phyloP scores from a whole-genome alignment of 2,888 invertebrate species.

The Pammene aurita region DNA sequence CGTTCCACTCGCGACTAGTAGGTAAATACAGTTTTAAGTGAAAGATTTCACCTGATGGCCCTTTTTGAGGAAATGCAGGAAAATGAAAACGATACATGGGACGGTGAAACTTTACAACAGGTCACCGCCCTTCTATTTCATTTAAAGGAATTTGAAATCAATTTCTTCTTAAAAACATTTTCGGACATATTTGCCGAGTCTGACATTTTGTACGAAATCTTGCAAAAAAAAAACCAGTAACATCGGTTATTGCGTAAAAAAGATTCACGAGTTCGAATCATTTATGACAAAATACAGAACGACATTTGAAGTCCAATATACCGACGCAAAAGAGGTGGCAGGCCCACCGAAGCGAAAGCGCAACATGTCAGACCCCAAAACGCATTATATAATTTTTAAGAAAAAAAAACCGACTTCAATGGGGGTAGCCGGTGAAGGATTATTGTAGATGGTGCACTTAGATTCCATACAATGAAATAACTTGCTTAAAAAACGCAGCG shows the following conservation, averaged over 20 bases:
- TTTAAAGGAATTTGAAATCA: constrained; percentile 32
- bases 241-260: constrained; percentile 19
- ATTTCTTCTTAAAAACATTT: constrained; percentile 11
- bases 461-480: too few relatives aligned
- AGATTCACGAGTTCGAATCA: constrained; percentile 5
- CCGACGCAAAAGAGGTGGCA: background rate
- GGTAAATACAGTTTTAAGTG: constrained; percentile 35
- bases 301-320: constrained; percentile 1
- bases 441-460: too few relatives aligned
- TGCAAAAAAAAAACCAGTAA: constrained; percentile 19
- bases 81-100: constrained; percentile 26
- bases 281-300: constrained; percentile 2
- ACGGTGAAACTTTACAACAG: constrained; percentile 25
- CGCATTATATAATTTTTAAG: too few relatives aligned
- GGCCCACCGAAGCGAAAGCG: constrained; percentile 5
- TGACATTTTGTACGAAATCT: constrained; percentile 21
- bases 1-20: constrained; percentile 33
- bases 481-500: too few relatives aligned
- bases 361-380: background rate
- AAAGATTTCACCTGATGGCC: constrained; percentile 8
- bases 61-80: constrained; percentile 26
- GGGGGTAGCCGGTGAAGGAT: too few relatives aligned
- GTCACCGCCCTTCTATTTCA: constrained; percentile 10
- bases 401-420: too few relatives aligned
- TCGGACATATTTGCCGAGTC: constrained; percentile 22